phyloP scores from a whole-genome alignment of 2,888 invertebrate species.

The Petrophora chlorosata region DNA sequence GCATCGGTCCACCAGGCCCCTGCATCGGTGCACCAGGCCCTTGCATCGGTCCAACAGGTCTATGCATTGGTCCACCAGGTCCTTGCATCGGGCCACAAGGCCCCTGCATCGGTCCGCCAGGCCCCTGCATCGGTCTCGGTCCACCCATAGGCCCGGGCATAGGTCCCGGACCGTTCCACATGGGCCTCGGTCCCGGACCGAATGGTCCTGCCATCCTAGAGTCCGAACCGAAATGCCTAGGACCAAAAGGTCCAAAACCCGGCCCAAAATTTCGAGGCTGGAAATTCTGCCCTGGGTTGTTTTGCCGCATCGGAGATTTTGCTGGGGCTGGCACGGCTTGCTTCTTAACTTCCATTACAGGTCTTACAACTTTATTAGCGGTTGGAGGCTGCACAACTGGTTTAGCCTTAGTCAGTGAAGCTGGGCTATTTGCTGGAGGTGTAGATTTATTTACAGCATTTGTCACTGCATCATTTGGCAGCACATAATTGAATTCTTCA shows the following conservation, averaged over 20 bases:
- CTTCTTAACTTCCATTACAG: neutral
- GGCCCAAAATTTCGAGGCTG: constrained; percentile 2
- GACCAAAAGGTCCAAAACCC: neutral
- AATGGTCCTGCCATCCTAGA: constrained; percentile 5
- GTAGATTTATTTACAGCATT: neutral
- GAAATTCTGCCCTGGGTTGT: neutral
- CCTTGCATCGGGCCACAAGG: constrained; percentile 4
- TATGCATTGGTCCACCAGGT: neutral
- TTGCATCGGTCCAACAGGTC: constrained; percentile 1
- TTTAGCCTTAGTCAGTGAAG: constrained; percentile 1
- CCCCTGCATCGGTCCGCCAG: neutral
- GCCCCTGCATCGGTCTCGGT: constrained; percentile 1
- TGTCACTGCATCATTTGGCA: neutral
- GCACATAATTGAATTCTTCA: constrained; percentile 17
- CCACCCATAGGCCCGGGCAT: constrained; percentile 9
- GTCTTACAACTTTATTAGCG: neutral
- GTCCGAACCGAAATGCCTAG: constrained; percentile 4
- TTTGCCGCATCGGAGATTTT: constrained; percentile 5
- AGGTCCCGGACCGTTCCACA: neutral
- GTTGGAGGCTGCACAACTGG: neutral
- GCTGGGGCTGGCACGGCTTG: neutral
- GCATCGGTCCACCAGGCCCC: neutral
- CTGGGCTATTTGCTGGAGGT: neutral
- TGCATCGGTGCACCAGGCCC: constrained; percentile 1
- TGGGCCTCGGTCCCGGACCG: neutral